Evolutionary conservation across 2,797 vertebrate species (phyloP).

Genomic region (Danio kyathit): DNA sequence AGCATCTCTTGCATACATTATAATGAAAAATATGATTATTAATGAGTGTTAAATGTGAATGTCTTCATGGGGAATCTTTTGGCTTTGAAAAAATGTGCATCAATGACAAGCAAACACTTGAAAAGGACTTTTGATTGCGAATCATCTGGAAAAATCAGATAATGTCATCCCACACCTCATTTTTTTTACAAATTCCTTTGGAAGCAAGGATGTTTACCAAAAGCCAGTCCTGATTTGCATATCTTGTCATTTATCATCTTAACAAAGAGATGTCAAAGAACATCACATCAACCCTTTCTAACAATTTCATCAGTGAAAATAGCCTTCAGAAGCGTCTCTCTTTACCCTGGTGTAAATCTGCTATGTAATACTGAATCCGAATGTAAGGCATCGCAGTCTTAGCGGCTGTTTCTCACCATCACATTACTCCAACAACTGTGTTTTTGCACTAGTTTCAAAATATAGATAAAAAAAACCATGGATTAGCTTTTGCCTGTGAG

Average conservation of each 20-base stretch:
- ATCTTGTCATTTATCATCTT: slow-evolving; percentile 40
- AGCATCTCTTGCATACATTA: not conserved
- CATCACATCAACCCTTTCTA: slow-evolving; percentile 33
- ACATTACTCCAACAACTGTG: slow-evolving; percentile 9
- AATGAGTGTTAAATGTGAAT: not conserved
- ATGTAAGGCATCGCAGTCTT: slow-evolving; percentile 3
- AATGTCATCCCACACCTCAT: slow-evolving; percentile 2
- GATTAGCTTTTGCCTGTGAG: slow-evolving; percentile 30
- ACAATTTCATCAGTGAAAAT: slow-evolving; percentile 25
- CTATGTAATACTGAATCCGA: not conserved
- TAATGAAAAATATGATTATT: slow-evolving; percentile 22
- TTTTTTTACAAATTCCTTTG: slow-evolving; percentile 34
- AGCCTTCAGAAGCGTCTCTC: slow-evolving; percentile 25
- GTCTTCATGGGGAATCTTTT: not conserved
- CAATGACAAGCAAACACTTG: slow-evolving; percentile 10
- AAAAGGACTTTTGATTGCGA: not conserved
- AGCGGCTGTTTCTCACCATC: not conserved
- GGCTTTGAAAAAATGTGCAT: slow-evolving; percentile 2
- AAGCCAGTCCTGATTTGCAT: slow-evolving; percentile 34
- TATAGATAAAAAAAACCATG: slow-evolving; percentile 7
- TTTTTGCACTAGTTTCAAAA: slow-evolving; percentile 14
- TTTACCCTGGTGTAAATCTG: not conserved
- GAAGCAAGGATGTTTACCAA: slow-evolving; percentile 30
- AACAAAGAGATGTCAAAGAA: slow-evolving; percentile 40
- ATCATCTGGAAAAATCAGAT: slow-evolving; percentile 9